Evolutionary conservation across 2,888 invertebrate species (phyloP).

Genomic region (Calliopum simillimum): DNA sequence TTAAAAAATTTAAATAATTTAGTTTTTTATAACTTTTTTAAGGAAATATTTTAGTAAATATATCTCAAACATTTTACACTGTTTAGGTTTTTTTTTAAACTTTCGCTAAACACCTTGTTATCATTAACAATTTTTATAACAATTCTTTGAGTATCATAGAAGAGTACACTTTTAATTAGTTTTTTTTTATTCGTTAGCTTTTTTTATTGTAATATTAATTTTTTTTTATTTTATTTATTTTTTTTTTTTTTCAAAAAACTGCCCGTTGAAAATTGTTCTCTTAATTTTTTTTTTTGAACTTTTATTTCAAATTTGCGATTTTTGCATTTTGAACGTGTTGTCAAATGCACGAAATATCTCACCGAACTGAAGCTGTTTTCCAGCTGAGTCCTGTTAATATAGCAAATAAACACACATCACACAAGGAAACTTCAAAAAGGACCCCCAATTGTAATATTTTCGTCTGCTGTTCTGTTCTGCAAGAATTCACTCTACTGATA

Average conservation of each 20-base stretch:
- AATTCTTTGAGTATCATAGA: too few relatives aligned
- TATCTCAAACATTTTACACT: too few relatives aligned
- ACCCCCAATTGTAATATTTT: conserved; percentile 39
- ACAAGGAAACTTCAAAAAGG: conserved; percentile 43
- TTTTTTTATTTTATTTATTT: neutral
- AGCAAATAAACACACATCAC: conserved; percentile 40
- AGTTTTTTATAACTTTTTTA: too few relatives aligned
- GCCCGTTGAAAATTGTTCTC: neutral
- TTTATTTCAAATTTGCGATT: conserved; percentile 7
- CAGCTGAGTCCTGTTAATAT: conserved; percentile 54
- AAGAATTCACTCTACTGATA: conserved; percentile 43
- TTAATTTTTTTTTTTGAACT: conserved; percentile 24
- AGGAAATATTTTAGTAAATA: too few relatives aligned
- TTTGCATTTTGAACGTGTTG: conserved; percentile 42
- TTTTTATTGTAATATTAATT: neutral
- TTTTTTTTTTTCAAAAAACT: conserved; percentile 8
- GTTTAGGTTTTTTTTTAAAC: too few relatives aligned
- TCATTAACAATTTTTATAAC: too few relatives aligned
- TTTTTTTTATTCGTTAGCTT: neutral
- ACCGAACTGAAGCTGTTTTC: conserved; percentile 53
- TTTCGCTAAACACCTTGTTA: too few relatives aligned
- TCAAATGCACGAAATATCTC: conserved; percentile 55
- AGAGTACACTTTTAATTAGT: neutral
- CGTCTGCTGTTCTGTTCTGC: conserved; percentile 45
- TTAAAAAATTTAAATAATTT: neutral